A percentile compares a stretch with the other conserved stretches of the same genome.
These are phyloP conservation scores for Gryon sp. DNA, from an alignment of 1,140 invertebrate species.

Conservation along the genomic window DNA sequence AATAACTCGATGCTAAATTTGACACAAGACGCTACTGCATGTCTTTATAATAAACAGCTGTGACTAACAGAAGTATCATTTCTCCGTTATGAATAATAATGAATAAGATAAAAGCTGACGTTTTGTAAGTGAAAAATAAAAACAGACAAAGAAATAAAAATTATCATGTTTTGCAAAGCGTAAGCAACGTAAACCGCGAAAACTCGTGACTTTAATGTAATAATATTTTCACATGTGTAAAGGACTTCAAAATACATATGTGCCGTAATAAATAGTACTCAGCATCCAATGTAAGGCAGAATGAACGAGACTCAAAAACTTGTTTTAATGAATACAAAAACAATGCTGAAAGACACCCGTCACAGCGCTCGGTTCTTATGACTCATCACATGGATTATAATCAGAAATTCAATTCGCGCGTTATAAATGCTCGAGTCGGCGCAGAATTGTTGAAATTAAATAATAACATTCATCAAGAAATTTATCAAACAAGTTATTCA, in stretches of 20 bases:
- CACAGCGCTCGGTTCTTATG: conserved; percentile 21
- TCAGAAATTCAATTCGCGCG: conserved; percentile 31
- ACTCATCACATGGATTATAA: conserved; percentile 42
- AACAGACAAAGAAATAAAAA: too few species aligned
- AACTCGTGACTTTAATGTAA: too few species aligned
- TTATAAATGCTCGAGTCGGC: conserved; percentile 9
- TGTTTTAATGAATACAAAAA: conserved; percentile 49
- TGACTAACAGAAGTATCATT: too few species aligned
- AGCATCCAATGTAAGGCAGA: conserved; percentile 7
- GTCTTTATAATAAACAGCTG: too few species aligned
- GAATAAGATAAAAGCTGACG: too few species aligned
- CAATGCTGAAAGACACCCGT: conserved; percentile 48
- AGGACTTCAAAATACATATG: conserved; percentile 1
- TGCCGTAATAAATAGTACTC: conserved; percentile 1
- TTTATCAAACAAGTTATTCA: conserved; percentile 8
- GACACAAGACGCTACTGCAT: too few species aligned
- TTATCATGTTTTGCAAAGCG: too few species aligned
- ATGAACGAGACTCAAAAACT: conserved; percentile 47
- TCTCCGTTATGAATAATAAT: too few species aligned
- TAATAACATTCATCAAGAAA: conserved; percentile 19
- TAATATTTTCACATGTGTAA: neutral
- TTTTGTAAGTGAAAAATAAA: too few species aligned
- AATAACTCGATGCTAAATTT: too few species aligned
- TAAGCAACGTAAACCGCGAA: too few species aligned
- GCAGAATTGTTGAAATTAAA: conserved; percentile 17